Percentiles rank a stretch among this genome's conserved stretches.
Evolutionary conservation across 2,888 invertebrate genomes (phyloP).

Genomic region (Tetragonula carbonaria): DNA sequence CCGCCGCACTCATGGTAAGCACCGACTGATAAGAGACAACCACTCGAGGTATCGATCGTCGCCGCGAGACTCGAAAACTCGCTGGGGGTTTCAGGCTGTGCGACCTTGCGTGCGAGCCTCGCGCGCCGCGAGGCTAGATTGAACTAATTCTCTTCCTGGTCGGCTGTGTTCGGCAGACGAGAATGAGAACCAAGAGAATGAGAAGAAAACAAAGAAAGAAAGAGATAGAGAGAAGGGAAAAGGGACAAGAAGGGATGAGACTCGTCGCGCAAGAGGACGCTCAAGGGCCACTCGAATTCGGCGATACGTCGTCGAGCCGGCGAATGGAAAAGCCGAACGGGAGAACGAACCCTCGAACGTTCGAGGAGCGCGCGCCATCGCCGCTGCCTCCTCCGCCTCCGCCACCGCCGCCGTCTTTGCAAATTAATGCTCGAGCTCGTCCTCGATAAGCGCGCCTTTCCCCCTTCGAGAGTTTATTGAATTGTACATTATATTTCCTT

Average conservation of each 20-base stretch:
- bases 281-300: constrained; percentile 67
- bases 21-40: constrained; percentile 67
- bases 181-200: constrained; percentile 5
- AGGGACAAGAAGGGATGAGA: constrained; percentile 38
- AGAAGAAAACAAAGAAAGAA: constrained; percentile 20
- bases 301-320: constrained; percentile 68
- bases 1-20: constrained; percentile 81
- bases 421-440: constrained; percentile 71
- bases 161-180: not conserved
- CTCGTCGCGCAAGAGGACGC: constrained; percentile 54
- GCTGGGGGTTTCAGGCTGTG: not conserved
- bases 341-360: constrained; percentile 57
- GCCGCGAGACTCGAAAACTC: not conserved
- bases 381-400: constrained; percentile 39
- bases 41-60: constrained; percentile 60
- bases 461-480: constrained; percentile 61
- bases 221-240: constrained; percentile 19
- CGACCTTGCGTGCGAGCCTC: constrained; percentile 53
- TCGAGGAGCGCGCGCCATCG: constrained; percentile 53
- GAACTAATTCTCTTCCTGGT: constrained; percentile 68
- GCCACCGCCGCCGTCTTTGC: constrained; percentile 66
- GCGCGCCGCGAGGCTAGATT: constrained; percentile 58
- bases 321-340: constrained; percentile 68
- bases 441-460: constrained; percentile 63
- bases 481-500: constrained; percentile 65